Percentiles rank a stretch among this genome's conserved stretches.
These are phyloP conservation scores for Laupala kohalensis DNA, from an alignment of 1,140 invertebrate species.

Conservation along the genomic window DNA sequence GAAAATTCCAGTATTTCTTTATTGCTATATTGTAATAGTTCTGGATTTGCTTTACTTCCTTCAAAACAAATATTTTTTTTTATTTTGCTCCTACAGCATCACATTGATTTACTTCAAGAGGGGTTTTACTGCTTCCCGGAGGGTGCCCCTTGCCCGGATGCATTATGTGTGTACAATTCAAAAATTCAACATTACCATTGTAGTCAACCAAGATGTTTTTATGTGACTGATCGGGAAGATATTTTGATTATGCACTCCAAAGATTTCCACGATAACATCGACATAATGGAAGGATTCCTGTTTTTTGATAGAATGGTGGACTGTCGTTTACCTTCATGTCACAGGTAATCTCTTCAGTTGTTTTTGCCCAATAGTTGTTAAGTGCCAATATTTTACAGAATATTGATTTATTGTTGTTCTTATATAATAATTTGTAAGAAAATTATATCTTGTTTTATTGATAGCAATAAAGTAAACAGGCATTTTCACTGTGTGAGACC, in stretches of 20 bases:
- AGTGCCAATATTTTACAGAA: no score
- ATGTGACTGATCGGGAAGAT: conserved; percentile 51
- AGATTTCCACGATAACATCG: conserved; percentile 71
- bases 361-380: no score
- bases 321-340: conserved; percentile 53
- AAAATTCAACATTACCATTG: conserved; percentile 59
- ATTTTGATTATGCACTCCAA: conserved; percentile 56
- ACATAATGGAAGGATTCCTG: conserved; percentile 66
- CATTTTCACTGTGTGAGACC: conserved; percentile 67
- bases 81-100: conserved; percentile 3
- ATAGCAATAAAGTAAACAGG: conserved; percentile 51
- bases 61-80: background rate
- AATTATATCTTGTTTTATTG: conserved; percentile 14
- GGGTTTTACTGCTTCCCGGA: conserved; percentile 44
- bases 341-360: conserved; percentile 34
- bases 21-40: no score
- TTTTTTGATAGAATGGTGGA: conserved; percentile 69
- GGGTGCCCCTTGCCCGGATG: conserved; percentile 44
- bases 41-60: no score
- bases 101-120: conserved; percentile 12
- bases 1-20: no score
- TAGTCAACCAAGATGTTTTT: conserved; percentile 56
- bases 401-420: no score
- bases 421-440: background rate
- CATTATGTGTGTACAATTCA: conserved; percentile 41